Base-by-base conservation (phyloP, 2,797 vertebrate genomes). In the Crenuchus spilurus region DNA sequence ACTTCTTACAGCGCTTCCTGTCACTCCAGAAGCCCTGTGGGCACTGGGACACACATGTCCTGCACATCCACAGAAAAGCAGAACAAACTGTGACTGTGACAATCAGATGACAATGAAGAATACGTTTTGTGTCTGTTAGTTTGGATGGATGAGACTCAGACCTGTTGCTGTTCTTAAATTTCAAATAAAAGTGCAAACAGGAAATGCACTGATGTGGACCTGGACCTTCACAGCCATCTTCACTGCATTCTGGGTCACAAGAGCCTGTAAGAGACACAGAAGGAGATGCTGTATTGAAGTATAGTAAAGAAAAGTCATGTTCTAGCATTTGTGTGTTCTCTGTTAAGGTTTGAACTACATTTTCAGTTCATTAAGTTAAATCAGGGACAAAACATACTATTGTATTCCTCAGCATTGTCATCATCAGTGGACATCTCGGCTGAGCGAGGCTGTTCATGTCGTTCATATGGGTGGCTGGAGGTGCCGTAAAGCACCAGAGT, bases 91-190 rank as follows among this genome's bases (percentile, higher is more conserved):
- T 16, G 1, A 41, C 2, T 20, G 55, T 10, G 3, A 62, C 14
- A 51, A 28, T 48, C 84, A 75, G 84, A 99, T n/a, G n/a, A n/a
- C n/a, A n/a, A n/a, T n/a, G n/a, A n/a, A n/a, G n/a, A n/a, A n/a
- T n/a, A n/a, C n/a, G n/a, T n/a, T n/a, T n/a, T n/a, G n/a, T n/a
- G n/a, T n/a, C n/a, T n/a, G n/a, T n/a, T n/a, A n/a, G n/a, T n/a
- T n/a, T n/a, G n/a, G n/a, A n/a, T n/a, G n/a, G n/a, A 58, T 10
- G 3, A 62, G 18, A 51, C 28, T 48, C 84, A 75, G 84, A 99
- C 97, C 97, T 92, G 83, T 96, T 97, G 75, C 92, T 95, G 80
- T 98, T 98, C 88, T 96, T 98, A 86, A 96, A 94, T 89, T 97
- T 98, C 85, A 98, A 94, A 82, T 96, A 96, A 86, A 94, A 95